These are phyloP conservation scores for Parelbella ahira DNA, from an alignment of 2,888 invertebrate species.

Conservation along the genomic window DNA sequence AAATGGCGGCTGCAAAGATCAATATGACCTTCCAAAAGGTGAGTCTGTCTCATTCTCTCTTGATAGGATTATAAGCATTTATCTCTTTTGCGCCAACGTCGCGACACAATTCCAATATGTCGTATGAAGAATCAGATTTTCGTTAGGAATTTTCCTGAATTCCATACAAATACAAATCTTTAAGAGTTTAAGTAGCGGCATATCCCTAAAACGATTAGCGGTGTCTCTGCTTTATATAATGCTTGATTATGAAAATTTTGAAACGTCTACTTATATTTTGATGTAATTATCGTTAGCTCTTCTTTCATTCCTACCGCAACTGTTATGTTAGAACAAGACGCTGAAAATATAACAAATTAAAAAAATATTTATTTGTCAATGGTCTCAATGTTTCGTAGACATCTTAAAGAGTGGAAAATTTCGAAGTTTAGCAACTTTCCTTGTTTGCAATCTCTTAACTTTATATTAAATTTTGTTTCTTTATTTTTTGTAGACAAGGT, in stretches of 20 bases:
- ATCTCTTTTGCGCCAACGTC: conserved; percentile 52
- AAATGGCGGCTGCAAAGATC: conserved; percentile 81
- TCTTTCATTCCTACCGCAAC: too few species aligned
- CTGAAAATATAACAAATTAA: too few species aligned
- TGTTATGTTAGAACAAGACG: too few species aligned
- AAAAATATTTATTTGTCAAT: too few species aligned
- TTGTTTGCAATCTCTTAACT: too few species aligned
- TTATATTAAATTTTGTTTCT: too few species aligned
- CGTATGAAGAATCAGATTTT: conserved; percentile 63
- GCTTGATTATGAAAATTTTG: conserved; percentile 56
- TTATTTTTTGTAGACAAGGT: too few species aligned
- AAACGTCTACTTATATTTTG: background rate
- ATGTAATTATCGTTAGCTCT: too few species aligned
- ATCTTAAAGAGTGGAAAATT: too few species aligned
- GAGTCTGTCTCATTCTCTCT: conserved; percentile 48
- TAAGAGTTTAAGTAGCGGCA: conserved; percentile 40
- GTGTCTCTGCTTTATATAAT: conserved; percentile 40
- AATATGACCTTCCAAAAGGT: conserved; percentile 78
- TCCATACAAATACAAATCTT: conserved; percentile 43
- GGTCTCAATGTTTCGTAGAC: too few species aligned
- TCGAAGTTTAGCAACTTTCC: too few species aligned
- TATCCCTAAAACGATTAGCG: conserved; percentile 58
- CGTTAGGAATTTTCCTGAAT: conserved; percentile 54
- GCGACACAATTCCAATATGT: conserved; percentile 65
- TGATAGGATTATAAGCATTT: conserved; percentile 36